Evolutionary conservation across 2,888 invertebrate genomes (phyloP), one percentile per base, ranked within the genome.

Genomic region (Anarsia innoxiella): DNA sequence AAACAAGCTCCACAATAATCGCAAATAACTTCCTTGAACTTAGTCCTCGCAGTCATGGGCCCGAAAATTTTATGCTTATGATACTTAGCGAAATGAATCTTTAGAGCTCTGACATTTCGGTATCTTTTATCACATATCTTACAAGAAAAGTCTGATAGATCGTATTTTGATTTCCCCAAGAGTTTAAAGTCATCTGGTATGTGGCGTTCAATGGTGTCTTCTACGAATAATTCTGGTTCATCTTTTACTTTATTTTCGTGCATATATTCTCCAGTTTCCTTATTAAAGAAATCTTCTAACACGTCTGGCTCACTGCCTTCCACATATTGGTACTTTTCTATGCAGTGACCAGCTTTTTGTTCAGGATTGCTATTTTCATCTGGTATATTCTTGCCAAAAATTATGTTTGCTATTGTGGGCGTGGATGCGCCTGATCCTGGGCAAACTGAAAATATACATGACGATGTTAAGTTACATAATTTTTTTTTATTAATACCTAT

Each of bases 381-480:
- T 29, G 40, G 30, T 19, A 48, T 35, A 47, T 59, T 61, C 6
- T 55, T 58, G 2, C 76, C 79, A 46, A 78, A 80, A 8, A 82
- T 44, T 49, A 82, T 72, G n/a, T 72, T 70, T 16, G 56, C 61
- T 42, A 82, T 77, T 3, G 67, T 58, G 2, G 82, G 79, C 1
- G 82, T 80, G 0, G 72, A 64, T 1, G 64, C 59, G 12, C 52
- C 63, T 23, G 68, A 40, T n/a, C 28, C 40, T 15, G 10, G 27
- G 36, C 38, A 34, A 9, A 19, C 29, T 13, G 26, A 25, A 19
- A 35, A 39, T 27, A 34, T 23, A 9, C 25, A 25, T 9, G n/a
- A n/a, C n/a, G n/a, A n/a, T n/a, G n/a, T n/a, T n/a, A n/a, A n/a
- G n/a, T n/a, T n/a, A n/a, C n/a, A n/a, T n/a, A n/a, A n/a, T n/a